A percentile compares a stretch with the other conserved stretches of the same genome.
Conservation (phyloP, 2,113 vertebrate genomes). For the Ovis canadensis region DNA sequence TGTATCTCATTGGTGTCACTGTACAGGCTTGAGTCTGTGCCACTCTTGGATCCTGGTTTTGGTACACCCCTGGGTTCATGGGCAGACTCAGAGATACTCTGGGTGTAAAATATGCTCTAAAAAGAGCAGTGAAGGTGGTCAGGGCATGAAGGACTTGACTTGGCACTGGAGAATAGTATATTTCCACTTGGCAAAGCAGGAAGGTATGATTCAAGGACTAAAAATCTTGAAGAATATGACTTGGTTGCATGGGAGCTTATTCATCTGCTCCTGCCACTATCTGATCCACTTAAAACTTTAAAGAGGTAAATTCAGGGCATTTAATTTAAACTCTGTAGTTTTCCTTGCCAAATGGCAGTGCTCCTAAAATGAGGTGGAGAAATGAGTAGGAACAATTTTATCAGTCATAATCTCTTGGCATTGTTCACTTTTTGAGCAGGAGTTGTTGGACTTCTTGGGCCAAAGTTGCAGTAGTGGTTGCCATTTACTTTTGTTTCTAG, state of each 20-base stretch:
- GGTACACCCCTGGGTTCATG: background rate
- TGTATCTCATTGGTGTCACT: background rate
- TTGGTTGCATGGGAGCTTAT: background rate
- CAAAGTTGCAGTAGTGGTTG: background rate
- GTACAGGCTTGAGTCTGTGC: background rate
- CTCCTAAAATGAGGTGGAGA: background rate
- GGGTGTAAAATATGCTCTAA: background rate
- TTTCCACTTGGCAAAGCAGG: background rate
- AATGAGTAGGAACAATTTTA: background rate
- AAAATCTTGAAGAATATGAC: background rate
- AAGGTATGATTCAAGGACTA: background rate
- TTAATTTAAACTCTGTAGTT: background rate
- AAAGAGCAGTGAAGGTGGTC: background rate
- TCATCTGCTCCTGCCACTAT: background rate
- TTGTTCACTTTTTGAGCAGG: background rate
- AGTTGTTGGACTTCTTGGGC: background rate
- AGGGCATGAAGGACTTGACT: background rate
- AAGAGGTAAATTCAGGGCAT: slow-evolving; percentile 30
- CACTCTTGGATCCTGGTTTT: background rate
- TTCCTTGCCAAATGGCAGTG: slow-evolving; percentile 25
- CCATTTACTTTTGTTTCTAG: slow-evolving; percentile 37
- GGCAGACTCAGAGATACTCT: background rate
- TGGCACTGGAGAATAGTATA: background rate
- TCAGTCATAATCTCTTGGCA: slow-evolving; percentile 8
- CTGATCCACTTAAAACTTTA: background rate